Evolutionary conservation across 2,113 vertebrate genomes (phyloP), one percentile per base, ranked within the genome.

Genomic region (Xyliphius kryptos): DNA sequence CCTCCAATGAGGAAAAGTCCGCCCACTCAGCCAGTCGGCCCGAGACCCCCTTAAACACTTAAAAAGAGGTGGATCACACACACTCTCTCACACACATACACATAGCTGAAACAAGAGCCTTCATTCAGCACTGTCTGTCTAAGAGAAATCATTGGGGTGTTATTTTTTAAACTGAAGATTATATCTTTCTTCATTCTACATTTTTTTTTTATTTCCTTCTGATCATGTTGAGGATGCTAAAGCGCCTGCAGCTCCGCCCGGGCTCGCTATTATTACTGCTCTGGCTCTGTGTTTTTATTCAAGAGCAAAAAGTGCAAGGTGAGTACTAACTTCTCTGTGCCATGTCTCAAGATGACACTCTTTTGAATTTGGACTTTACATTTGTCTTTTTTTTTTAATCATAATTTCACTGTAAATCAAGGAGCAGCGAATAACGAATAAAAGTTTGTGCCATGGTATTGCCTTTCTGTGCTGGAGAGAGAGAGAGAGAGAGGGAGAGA

Each of bases 31-130:
- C 91, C 90, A 91, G 88, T 86, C 82, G 75, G 83, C 88, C 84
- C 78, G 90, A 90, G 94, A 98, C 94, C 94, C 61, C 92, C 89
- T 91, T 93, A 92, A 91, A 91, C 90, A 97, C 96, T 98, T 97
- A 98, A 98, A 97, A 95, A 95, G 94, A 91, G 91, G 90, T 92
- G 91, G 94, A 48, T 58, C 55, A 66, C 93, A 89, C 91, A 90
- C 89, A 85, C 15, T 6, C 43, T 7, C 63, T 51, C 55, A 66
- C 93, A 89, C 91, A 90, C 90, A 84, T 85, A 90, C 90, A 85
- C 92, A 90, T n/a, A n/a, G n/a, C n/a, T n/a, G n/a, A n/a, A n/a
- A n/a, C n/a, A n/a, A n/a, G n/a, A 91, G 93, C 93, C 89, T 92
- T 95, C 93, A 95, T 95, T 93, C 92, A 95, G 92, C 91, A 90